These are phyloP conservation scores for Ladona fulva DNA, from an alignment of 1,140 invertebrate genomes.

Conservation along the genomic window DNA sequence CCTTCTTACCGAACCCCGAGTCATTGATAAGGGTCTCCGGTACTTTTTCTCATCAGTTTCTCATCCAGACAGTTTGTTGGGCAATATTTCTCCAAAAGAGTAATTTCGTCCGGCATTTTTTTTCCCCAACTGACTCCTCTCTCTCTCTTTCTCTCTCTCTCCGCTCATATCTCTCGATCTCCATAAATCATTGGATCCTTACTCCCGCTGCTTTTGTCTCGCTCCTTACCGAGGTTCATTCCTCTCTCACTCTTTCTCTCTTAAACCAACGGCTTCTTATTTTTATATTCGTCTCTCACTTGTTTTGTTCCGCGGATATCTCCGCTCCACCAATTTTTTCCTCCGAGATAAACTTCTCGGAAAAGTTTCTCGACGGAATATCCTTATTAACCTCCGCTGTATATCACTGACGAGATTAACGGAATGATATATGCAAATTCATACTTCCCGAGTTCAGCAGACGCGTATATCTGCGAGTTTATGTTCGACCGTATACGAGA, in stretches of 20 bases:
- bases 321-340: no score
- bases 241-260: neutral
- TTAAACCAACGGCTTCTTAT: neutral
- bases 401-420: no score
- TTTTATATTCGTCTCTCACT: no score
- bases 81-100: neutral
- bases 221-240: neutral
- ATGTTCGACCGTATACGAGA: no score
- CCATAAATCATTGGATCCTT: neutral
- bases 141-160: neutral
- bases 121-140: neutral
- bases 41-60: neutral
- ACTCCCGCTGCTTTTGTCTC: neutral
- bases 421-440: no score
- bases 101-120: neutral
- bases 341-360: no score
- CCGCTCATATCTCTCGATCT: neutral
- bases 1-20: neutral
- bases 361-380: no score
- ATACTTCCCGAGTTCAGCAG: no score
- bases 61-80: slow-evolving; percentile 8
- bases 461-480: no score
- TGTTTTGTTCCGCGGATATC: no score
- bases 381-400: no score
- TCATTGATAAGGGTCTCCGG: neutral